These are phyloP conservation scores for Drosophila kikkawai DNA, from an alignment of 1,140 invertebrate species.

Conservation along the genomic window DNA sequence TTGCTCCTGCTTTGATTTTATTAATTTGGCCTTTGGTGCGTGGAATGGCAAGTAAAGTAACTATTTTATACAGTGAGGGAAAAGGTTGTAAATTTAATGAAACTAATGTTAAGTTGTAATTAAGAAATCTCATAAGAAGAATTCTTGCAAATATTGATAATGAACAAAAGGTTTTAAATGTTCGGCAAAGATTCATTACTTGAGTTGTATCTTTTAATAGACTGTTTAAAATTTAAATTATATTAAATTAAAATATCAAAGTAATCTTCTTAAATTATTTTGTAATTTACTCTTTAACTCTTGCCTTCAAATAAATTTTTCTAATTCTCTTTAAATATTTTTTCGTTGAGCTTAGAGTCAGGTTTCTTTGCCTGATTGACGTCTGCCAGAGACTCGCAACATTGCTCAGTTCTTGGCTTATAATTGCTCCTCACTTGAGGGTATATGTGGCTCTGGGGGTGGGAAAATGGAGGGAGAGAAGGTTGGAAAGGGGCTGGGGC, in stretches of 20 bases:
- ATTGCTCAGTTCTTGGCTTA: constrained; percentile 63
- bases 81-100: background rate
- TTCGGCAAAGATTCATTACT: background rate
- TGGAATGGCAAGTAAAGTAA: constrained; percentile 42
- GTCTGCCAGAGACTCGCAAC: constrained; percentile 73
- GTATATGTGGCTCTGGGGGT: constrained; percentile 7
- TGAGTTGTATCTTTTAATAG: background rate
- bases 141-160: background rate
- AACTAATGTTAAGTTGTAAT: too few relatives aligned
- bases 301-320: background rate
- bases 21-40: constrained; percentile 76
- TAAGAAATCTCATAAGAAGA: too few relatives aligned
- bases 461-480: background rate
- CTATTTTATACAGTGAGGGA: constrained; percentile 23
- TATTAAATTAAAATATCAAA: background rate
- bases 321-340: background rate
- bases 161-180: background rate
- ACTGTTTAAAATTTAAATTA: background rate
- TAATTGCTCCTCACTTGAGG: constrained; percentile 77
- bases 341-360: constrained; percentile 21
- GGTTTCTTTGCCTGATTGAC: constrained; percentile 64
- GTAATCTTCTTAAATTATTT: background rate
- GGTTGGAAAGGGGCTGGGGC: background rate
- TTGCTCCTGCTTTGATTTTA: constrained; percentile 73
- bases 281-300: background rate